These are phyloP conservation scores for Danionella dracula DNA, from an alignment of 2,797 vertebrate species.

Conservation along the genomic window DNA sequence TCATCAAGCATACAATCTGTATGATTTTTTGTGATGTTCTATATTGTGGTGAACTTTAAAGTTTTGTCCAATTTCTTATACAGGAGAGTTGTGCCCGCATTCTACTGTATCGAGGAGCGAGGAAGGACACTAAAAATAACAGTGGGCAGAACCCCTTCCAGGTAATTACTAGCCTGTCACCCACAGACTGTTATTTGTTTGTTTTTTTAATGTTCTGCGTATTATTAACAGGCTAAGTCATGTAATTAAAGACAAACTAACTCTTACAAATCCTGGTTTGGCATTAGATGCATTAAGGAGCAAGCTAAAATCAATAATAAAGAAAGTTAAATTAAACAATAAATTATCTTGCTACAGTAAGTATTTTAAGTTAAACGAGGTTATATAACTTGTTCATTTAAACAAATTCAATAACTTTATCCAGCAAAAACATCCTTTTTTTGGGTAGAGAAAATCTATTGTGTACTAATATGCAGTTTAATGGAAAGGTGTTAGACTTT, in stretches of 20 bases:
- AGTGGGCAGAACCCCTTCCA: slow-evolving; percentile 87
- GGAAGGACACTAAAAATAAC: slow-evolving; percentile 89
- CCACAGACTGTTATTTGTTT: background rate
- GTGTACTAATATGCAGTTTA: too few relatives aligned
- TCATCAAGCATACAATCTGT: too few relatives aligned
- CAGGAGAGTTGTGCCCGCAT: slow-evolving; percentile 89
- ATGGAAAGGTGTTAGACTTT: too few relatives aligned
- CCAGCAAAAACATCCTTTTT: too few relatives aligned
- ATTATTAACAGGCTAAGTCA: slow-evolving; percentile 1
- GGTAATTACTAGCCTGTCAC: slow-evolving; percentile 58
- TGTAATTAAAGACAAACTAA: background rate
- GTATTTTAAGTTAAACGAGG: too few relatives aligned
- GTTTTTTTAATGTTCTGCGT: background rate
- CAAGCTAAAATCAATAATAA: too few relatives aligned
- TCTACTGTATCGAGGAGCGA: slow-evolving; percentile 84
- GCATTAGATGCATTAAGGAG: background rate
- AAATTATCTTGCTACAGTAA: too few relatives aligned
- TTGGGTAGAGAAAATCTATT: too few relatives aligned
- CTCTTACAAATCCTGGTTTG: background rate
- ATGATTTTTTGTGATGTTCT: background rate
- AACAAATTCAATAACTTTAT: too few relatives aligned
- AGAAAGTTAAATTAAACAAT: too few relatives aligned
- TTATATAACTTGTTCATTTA: too few relatives aligned
- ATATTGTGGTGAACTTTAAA: background rate
- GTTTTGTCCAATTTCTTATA: slow-evolving; percentile 20